phyloP scores from a whole-genome alignment of 2,797 vertebrate species.

The Pseudochirops corinnae region DNA sequence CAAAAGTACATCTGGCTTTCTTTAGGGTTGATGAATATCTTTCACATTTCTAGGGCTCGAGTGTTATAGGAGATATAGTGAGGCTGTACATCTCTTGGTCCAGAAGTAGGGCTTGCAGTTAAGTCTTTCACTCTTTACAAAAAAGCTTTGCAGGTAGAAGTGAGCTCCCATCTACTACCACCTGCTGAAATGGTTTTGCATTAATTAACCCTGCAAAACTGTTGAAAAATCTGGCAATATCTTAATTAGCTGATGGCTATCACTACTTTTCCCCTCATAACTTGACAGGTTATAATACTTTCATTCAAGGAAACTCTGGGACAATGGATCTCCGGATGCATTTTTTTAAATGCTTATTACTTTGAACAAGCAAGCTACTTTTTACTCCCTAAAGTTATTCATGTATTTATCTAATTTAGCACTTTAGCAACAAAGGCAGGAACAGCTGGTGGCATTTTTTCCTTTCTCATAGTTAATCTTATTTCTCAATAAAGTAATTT shows the following conservation, averaged over 20 bases:
- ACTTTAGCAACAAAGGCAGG: constrained; percentile 36
- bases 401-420: constrained; percentile 60
- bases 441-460: constrained; percentile 56
- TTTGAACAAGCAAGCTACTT: constrained; percentile 53
- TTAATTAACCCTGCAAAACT: constrained; percentile 48
- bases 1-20: neutral
- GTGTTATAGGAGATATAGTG: neutral
- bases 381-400: constrained; percentile 51
- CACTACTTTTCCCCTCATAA: constrained; percentile 44
- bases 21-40: neutral
- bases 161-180: constrained; percentile 61
- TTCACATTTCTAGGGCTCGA: neutral
- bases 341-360: constrained; percentile 40
- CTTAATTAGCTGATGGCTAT: constrained; percentile 62
- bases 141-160: constrained; percentile 33
- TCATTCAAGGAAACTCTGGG: constrained; percentile 39
- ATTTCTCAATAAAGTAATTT: constrained; percentile 60
- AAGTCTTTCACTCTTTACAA: neutral
- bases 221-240: neutral
- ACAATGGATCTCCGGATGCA: constrained; percentile 62
- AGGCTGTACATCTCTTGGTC: accelerated
- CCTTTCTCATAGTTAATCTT: constrained; percentile 25
- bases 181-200: constrained; percentile 56
- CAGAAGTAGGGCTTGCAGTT: accelerated
- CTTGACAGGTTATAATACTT: neutral